Conservation (phyloP, 2,797 vertebrate genomes). For the Psittacula echo region DNA sequence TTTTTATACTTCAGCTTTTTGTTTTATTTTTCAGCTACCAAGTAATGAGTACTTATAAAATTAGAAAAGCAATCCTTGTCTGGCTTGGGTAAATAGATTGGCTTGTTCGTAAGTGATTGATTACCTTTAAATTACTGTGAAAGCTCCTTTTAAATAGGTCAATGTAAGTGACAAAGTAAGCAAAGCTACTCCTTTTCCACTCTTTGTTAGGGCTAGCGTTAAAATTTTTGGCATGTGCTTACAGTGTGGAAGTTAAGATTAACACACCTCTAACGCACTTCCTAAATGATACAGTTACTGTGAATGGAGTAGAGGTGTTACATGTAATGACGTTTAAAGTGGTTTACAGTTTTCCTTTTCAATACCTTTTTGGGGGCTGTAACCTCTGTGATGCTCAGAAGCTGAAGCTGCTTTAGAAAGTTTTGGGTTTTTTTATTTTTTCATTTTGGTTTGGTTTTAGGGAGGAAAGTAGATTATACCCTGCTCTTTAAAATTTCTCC, state of each 20-base stretch:
- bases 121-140: conserved; percentile 63
- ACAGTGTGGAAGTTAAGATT: background rate
- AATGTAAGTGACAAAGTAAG: conserved; percentile 17
- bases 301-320: background rate
- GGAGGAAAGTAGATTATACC: background rate
- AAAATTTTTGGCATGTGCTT: background rate
- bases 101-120: conserved; percentile 45
- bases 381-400: background rate
- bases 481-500: background rate
- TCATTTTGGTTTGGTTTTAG: background rate
- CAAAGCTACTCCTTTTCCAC: conserved; percentile 7
- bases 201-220: background rate
- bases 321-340: background rate
- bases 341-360: background rate
- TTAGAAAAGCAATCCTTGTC: conserved; percentile 30
- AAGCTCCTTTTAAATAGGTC: conserved; percentile 43
- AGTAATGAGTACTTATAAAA: conserved; percentile 35
- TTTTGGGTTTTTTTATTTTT: background rate
- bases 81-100: conserved; percentile 49
- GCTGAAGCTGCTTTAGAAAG: background rate
- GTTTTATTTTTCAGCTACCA: background rate
- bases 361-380: background rate
- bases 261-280: background rate
- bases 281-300: background rate
- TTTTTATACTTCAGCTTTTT: background rate